Conservation (phyloP, 2,113 vertebrate species). For the Microcebus ravelobensis region DNA sequence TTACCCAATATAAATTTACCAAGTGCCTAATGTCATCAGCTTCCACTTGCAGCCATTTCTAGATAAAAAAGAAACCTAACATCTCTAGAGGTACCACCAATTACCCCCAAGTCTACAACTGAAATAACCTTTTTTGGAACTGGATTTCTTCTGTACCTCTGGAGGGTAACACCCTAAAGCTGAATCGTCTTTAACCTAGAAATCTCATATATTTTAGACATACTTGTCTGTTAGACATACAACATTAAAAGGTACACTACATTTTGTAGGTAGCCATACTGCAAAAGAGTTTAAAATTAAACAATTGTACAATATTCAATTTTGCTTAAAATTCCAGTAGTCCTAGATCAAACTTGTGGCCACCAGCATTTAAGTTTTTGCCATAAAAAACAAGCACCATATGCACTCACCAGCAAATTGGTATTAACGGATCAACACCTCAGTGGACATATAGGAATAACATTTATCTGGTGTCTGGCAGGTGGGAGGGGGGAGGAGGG, state of each 20-base stretch:
- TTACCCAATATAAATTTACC: not conserved
- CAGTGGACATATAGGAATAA: too few relatives aligned
- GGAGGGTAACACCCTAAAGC: slow-evolving; percentile 77
- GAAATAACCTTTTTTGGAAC: slow-evolving; percentile 9
- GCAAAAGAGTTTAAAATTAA: slow-evolving; percentile 80
- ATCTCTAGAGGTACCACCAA: not conserved
- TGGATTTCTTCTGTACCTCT: slow-evolving; percentile 69
- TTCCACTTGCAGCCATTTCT: not conserved
- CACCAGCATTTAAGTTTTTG: slow-evolving; percentile 82
- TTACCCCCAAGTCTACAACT: slow-evolving; percentile 25
- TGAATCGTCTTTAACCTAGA: slow-evolving; percentile 83
- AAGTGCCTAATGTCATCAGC: not conserved
- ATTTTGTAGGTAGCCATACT: slow-evolving; percentile 87
- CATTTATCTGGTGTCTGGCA: too few relatives aligned
- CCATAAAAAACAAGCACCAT: too few relatives aligned
- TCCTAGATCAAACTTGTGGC: slow-evolving; percentile 91
- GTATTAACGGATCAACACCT: too few relatives aligned
- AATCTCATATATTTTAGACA: slow-evolving; percentile 77
- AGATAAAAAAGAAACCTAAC: not conserved
- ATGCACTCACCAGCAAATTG: too few relatives aligned
- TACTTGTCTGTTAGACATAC: slow-evolving; percentile 82
- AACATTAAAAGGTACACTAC: slow-evolving; percentile 86
- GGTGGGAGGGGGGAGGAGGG: too few relatives aligned
- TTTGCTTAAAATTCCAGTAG: slow-evolving; percentile 92
- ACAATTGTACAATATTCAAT: slow-evolving; percentile 61